These are phyloP conservation scores for Gobio gobio DNA, from an alignment of 2,113 vertebrate genomes.

Conservation along the genomic window DNA sequence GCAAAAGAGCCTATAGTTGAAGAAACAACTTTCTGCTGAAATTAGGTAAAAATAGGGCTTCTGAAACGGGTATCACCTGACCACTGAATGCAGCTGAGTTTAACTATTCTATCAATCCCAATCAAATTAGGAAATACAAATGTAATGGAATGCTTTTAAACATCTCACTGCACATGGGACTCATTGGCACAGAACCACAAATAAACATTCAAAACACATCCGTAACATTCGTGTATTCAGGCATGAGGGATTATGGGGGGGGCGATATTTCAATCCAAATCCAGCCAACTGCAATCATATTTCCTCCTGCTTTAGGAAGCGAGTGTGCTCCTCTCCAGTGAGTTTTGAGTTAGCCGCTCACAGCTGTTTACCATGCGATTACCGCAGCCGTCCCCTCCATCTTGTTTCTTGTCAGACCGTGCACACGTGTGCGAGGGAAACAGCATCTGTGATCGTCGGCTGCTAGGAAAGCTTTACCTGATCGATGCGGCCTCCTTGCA, in stretches of 20 bases:
- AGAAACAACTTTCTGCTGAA: not conserved
- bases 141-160: not conserved
- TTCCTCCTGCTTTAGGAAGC: not conserved
- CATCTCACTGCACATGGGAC: not conserved
- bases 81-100: not conserved
- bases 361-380: slow-evolving; percentile 44
- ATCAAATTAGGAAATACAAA: not conserved
- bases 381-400: slow-evolving; percentile 14
- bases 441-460: slow-evolving; percentile 28
- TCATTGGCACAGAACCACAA: not conserved
- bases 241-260: slow-evolving; percentile 19
- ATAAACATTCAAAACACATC: slow-evolving; percentile 28
- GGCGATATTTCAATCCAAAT: slow-evolving; percentile 13
- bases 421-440: slow-evolving; percentile 39
- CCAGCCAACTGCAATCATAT: slow-evolving; percentile 12
- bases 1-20: not conserved
- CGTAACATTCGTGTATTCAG: slow-evolving; percentile 10
- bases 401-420: slow-evolving; percentile 26
- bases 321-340: slow-evolving; percentile 20
- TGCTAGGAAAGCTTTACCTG: slow-evolving; percentile 34
- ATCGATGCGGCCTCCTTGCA: slow-evolving; percentile 45
- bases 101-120: not conserved
- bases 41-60: not conserved
- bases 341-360: slow-evolving; percentile 33
- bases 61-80: not conserved